Percentiles rank a stretch among this genome's conserved stretches.
Conservation (phyloP, 2,888 invertebrate genomes). For the Drosophila formosana region DNA sequence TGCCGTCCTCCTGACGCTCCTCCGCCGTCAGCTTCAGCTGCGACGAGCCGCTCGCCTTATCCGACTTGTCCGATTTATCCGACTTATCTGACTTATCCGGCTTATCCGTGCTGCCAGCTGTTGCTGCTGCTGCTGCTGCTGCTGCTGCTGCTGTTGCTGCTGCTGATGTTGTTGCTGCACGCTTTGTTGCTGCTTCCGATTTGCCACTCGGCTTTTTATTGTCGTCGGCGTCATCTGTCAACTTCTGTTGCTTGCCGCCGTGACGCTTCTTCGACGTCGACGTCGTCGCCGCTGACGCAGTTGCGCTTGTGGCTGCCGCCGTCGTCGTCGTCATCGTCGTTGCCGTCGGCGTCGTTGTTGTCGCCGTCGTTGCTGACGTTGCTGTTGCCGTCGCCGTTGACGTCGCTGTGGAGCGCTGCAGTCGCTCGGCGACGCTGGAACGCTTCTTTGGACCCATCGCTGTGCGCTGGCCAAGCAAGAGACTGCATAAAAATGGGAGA, state of each 20-base stretch:
- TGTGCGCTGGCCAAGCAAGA: conserved; percentile 42
- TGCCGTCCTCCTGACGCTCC: conserved; percentile 81
- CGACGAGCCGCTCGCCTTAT: conserved; percentile 25
- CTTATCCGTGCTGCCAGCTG: conserved; percentile 13
- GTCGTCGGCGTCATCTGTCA: conserved; percentile 57
- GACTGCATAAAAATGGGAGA: conserved; percentile 11
- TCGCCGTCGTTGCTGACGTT: conserved; percentile 1
- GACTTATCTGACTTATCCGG: conserved; percentile 14
- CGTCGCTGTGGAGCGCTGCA: conserved; percentile 70
- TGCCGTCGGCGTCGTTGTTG: conserved; percentile 19
- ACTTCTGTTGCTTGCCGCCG: conserved; percentile 62
- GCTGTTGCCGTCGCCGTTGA: conserved; percentile 35
- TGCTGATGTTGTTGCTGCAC: conserved; percentile 25
- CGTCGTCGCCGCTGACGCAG: conserved; percentile 30
- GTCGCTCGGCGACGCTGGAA: conserved; percentile 81
- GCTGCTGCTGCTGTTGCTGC: conserved; percentile 18
- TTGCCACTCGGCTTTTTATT: conserved; percentile 39
- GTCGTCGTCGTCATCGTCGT: conserved; percentile 30
- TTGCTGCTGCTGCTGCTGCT: conserved; percentile 12
- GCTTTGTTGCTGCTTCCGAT: conserved; percentile 46
- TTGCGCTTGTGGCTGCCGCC: background rate
- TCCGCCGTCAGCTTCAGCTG: conserved; percentile 55
- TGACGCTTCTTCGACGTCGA: conserved; percentile 71
- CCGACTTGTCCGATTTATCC: conserved; percentile 21
- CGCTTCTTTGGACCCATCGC: conserved; percentile 84